Conservation (phyloP, 2,113 vertebrate genomes). For the Phalacrocorax pelagicus region DNA sequence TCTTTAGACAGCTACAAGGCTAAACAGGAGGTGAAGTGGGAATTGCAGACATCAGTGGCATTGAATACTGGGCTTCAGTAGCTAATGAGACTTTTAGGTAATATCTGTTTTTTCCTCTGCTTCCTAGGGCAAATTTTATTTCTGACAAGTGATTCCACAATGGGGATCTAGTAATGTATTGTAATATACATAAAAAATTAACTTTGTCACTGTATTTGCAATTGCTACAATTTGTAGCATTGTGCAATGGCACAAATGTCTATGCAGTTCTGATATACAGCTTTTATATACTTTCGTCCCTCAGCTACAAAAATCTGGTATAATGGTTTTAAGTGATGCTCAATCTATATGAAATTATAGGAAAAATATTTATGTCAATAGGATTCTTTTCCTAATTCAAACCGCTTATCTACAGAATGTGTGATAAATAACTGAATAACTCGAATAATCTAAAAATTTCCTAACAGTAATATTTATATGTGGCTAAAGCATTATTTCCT, state of each 20-base stretch:
- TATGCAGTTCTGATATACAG: not conserved
- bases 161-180: not conserved
- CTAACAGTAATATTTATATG: not conserved
- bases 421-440: not conserved
- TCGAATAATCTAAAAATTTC: not conserved
- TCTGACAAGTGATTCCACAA: not conserved
- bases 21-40: not conserved
- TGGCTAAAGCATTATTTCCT: not conserved
- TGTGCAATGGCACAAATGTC: not conserved
- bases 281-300: not conserved
- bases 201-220: not conserved
- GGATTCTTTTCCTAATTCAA: not conserved
- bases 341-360: not conserved
- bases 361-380: not conserved
- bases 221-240: not conserved
- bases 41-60: not conserved
- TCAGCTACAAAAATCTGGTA: not conserved
- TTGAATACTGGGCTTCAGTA: not conserved
- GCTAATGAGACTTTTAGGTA: not conserved
- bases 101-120: not conserved
- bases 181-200: not conserved
- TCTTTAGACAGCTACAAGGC: not conserved
- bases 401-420: not conserved
- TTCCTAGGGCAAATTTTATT: not conserved
- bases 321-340: not conserved